Evolutionary conservation across 2,888 invertebrate species (phyloP), one percentile per base, ranked within the genome.

Genomic region (Blastobasis adustella): DNA sequence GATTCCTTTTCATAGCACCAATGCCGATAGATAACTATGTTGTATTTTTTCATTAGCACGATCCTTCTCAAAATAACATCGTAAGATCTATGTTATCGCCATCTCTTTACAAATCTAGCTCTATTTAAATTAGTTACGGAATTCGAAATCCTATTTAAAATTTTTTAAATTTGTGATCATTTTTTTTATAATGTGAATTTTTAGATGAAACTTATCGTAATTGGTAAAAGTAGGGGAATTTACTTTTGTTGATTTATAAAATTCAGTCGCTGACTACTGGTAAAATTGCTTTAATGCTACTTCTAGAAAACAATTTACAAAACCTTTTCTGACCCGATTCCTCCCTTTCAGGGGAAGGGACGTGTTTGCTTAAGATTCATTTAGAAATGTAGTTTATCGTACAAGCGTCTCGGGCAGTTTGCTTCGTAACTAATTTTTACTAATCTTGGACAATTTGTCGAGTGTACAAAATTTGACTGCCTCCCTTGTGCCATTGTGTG

Each of bases 261-360:
- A 84, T 85, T 88, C 87, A 86, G 87, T 88, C 88, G 79, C 83
- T 69, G 79, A 76, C 88, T 87, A 86, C 82, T 79, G 75, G 65
- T 80, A 79, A 84, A 80, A 78, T 80, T 71, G 72, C 75, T 80
- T 77, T 67, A 76, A 79, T 48, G 47, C 82, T 86, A 86, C 73
- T 63, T 66, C 82, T 87, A 86, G 77, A 85, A 86, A 86, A 82
- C 63, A 76, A 78, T 80, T 82, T 79, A 81, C 76, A 84, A 80
- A 79, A 70, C 67, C 72, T 71, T 51, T 58, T 74, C 67, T 62
- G 65, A 69, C 76, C 76, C 80, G 70, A 71, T 69, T 60, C 63
- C 63, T 69, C 73, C 74, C 73, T 54, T 67, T 65, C 55, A 58
- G 60, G 67, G 67, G 65, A 58, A 58, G 76, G 73, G 76, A 71